These are phyloP conservation scores for Drosophila siamana DNA, from an alignment of 2,888 invertebrate genomes.

Conservation along the genomic window DNA sequence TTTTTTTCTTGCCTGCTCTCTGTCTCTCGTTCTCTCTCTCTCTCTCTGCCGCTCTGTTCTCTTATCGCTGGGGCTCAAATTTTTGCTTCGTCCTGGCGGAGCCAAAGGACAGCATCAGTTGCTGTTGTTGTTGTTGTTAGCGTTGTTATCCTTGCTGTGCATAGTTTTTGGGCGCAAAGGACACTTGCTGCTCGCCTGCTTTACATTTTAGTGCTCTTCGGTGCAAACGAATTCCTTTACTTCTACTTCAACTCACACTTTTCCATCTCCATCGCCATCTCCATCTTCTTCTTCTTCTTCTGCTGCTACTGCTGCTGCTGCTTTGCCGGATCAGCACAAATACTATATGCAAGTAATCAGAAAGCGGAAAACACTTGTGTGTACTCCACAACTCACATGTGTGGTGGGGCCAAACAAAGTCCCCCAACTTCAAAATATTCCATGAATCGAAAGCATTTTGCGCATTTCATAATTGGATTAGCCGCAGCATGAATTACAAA, in stretches of 20 bases:
- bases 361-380: background rate
- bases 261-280: background rate
- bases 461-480: constrained; percentile 33
- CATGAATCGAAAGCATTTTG: constrained; percentile 21
- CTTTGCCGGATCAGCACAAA: constrained; percentile 18
- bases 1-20: constrained; percentile 42
- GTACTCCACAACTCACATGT: background rate
- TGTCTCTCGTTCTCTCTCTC: background rate
- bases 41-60: constrained; percentile 7
- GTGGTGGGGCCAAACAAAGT: background rate
- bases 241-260: background rate
- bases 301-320: background rate
- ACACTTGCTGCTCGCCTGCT: constrained; percentile 35
- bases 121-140: constrained; percentile 10
- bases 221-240: constrained; percentile 17
- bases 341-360: constrained; percentile 3
- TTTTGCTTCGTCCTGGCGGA: constrained; percentile 17
- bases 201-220: constrained; percentile 53
- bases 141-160: constrained; percentile 20
- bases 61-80: background rate
- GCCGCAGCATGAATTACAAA: background rate
- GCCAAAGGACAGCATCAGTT: constrained; percentile 3
- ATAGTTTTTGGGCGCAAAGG: constrained; percentile 47
- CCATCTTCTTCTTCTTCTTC: background rate
- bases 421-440: constrained; percentile 13